Conservation (phyloP, 2,113 vertebrate genomes). For the Eurystomus gularis region DNA sequence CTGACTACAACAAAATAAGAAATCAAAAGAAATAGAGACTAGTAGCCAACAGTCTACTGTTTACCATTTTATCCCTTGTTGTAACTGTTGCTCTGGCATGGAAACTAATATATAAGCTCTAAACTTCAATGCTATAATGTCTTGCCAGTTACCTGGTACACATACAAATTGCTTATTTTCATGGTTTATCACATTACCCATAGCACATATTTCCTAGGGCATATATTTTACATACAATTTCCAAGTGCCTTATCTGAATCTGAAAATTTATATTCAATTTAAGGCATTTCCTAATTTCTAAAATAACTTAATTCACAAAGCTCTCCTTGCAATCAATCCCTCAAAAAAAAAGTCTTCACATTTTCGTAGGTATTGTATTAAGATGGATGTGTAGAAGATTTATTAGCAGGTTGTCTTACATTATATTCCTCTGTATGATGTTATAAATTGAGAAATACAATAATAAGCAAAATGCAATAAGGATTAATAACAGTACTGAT, state of each 20-base stretch:
- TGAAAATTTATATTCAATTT: background rate
- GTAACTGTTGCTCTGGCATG: background rate
- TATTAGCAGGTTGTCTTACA: conserved; percentile 14
- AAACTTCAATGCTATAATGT: background rate
- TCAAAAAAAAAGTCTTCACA: background rate
- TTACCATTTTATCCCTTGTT: background rate
- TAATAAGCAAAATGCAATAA: conserved; percentile 30
- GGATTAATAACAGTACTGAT: conserved; percentile 19
- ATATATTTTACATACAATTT: background rate
- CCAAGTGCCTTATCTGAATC: background rate
- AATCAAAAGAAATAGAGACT: background rate
- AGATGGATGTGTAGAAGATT: background rate
- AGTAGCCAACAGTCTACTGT: background rate
- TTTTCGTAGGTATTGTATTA: background rate
- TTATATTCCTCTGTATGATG: background rate
- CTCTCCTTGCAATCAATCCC: background rate
- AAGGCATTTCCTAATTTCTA: background rate
- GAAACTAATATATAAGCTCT: background rate
- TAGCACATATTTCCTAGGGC: background rate
- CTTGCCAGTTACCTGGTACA: background rate
- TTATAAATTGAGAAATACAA: conserved; percentile 44
- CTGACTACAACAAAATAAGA: background rate
- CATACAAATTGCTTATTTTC: background rate
- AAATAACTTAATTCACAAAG: background rate
- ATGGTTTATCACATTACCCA: background rate